phyloP scores from a whole-genome alignment of 2,113 vertebrate species.

The Alosa alosa region DNA sequence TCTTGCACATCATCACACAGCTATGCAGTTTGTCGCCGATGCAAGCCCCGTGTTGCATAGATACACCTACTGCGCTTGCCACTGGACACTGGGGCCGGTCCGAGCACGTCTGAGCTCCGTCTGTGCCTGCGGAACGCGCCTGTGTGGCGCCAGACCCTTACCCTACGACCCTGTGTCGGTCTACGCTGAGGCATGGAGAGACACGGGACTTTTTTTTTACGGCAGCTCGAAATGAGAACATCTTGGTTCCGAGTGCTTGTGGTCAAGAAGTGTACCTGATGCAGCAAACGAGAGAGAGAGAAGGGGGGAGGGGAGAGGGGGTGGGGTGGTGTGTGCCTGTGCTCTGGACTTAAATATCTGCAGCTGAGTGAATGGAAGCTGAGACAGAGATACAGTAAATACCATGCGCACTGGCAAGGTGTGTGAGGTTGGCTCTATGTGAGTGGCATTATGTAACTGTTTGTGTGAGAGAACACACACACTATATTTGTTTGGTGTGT shows the following conservation, averaged over 20 bases:
- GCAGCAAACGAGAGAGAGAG: slow-evolving; percentile 16
- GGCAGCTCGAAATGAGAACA: neutral
- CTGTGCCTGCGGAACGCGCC: slow-evolving; percentile 9
- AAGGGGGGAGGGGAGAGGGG: neutral
- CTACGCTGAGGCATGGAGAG: neutral
- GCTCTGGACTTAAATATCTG: slow-evolving; percentile 33
- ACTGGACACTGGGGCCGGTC: slow-evolving; percentile 22
- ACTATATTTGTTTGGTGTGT: neutral
- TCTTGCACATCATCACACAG: slow-evolving; percentile 70
- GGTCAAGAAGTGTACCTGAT: neutral
- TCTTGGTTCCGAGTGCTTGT: neutral
- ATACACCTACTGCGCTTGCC: slow-evolving; percentile 52
- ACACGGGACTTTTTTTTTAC: neutral
- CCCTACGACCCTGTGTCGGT: neutral
- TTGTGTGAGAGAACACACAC: neutral
- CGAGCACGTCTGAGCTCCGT: slow-evolving; percentile 21
- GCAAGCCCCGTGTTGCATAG: slow-evolving; percentile 88
- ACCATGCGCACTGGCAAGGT: slow-evolving; percentile 47
- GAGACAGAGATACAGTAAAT: slow-evolving; percentile 27
- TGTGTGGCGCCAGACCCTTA: slow-evolving; percentile 22
- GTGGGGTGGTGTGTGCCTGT: neutral
- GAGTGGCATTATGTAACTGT: neutral
- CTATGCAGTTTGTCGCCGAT: slow-evolving; percentile 68
- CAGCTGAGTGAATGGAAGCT: slow-evolving; percentile 30
- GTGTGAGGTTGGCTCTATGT: neutral